Evolutionary conservation across 1,140 invertebrate species (phyloP).

Genomic region (Cotesia typhae): DNA sequence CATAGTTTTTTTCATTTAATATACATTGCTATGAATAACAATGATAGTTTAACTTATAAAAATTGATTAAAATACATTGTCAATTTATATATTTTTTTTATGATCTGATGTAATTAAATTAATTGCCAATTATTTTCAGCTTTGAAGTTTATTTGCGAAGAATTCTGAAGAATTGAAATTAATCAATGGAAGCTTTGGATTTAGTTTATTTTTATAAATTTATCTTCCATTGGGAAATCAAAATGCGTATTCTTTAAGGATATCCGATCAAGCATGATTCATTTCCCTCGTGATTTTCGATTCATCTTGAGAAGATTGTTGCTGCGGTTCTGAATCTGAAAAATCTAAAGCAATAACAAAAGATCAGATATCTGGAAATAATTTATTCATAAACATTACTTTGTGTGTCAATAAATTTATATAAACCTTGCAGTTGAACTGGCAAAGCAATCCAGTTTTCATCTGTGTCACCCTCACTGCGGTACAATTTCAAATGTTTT

Average conservation of each 20-base stretch:
- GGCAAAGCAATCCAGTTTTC: no score
- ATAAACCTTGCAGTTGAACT: not conserved
- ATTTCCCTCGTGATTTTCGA: slow-evolving; percentile 41
- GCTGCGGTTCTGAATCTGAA: slow-evolving; percentile 13
- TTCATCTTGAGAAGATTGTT: slow-evolving; percentile 32
- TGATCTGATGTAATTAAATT: no score
- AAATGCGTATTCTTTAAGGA: slow-evolving; percentile 13
- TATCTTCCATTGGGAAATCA: slow-evolving; percentile 10
- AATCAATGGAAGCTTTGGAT: not conserved
- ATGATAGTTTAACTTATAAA: no score
- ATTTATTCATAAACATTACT: slow-evolving; percentile 15
- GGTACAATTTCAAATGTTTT: not conserved
- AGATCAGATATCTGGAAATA: no score
- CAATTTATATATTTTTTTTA: no score
- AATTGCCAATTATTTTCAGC: no score
- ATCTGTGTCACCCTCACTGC: no score
- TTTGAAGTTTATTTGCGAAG: not conserved
- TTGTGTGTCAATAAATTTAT: not conserved
- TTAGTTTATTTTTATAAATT: no score
- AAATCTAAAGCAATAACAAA: slow-evolving; percentile 28
- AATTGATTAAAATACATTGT: no score
- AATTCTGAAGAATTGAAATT: not conserved
- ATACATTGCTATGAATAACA: not conserved
- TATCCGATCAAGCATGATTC: slow-evolving; percentile 33
- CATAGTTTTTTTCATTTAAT: not conserved